Percentiles rank a stretch among this genome's conserved stretches.
phyloP scores from a whole-genome alignment of 2,888 invertebrate species.

The Pedicia rivosa region DNA sequence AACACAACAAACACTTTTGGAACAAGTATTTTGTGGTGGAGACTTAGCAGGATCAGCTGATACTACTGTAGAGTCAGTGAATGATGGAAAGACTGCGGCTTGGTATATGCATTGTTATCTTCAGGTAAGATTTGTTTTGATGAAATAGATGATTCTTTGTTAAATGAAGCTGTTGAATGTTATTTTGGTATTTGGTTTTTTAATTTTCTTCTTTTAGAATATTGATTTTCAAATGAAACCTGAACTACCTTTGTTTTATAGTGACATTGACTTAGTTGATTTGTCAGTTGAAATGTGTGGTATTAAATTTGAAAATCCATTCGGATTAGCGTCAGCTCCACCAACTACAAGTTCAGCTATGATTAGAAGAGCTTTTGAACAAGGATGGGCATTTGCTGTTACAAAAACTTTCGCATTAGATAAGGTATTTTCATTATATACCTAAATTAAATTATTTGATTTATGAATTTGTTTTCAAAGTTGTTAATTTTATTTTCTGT shows the following conservation, averaged over 20 bases:
- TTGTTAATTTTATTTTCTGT: constrained; percentile 6
- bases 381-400: constrained; percentile 95
- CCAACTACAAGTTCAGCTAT: constrained; percentile 89
- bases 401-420: constrained; percentile 93
- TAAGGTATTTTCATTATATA: constrained; percentile 49
- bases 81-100: constrained; percentile 95
- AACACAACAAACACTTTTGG: constrained; percentile 65
- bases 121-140: constrained; percentile 39
- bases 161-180: neutral
- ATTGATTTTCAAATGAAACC: constrained; percentile 46
- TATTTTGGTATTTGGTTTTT: too few relatives aligned
- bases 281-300: constrained; percentile 87
- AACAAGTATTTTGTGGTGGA: constrained; percentile 82
- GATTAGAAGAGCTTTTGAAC: constrained; percentile 88
- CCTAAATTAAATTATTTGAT: neutral
- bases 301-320: constrained; percentile 88
- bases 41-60: constrained; percentile 89
- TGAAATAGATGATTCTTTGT: neutral
- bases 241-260: constrained; percentile 78
- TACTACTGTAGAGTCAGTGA: constrained; percentile 96
- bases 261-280: constrained; percentile 86
- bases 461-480: neutral
- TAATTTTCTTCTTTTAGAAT: constrained; percentile 30
- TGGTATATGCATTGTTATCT: constrained; percentile 89
- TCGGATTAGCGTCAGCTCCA: constrained; percentile 93